Conservation (phyloP, 2,113 vertebrate species). For the Phaethon lepturus region DNA sequence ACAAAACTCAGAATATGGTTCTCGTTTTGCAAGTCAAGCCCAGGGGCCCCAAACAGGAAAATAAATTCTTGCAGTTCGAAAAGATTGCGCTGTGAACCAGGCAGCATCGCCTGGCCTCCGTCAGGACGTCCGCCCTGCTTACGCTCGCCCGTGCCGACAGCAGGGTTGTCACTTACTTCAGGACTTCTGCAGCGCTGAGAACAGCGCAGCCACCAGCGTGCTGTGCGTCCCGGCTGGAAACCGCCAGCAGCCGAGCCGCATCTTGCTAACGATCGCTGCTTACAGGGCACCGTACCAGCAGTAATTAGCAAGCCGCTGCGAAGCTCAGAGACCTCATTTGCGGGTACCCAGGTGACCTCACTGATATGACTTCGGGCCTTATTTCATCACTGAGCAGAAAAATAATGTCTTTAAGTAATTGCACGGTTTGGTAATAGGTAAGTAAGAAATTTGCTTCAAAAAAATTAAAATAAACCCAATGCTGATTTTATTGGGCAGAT, state of each 20-base stretch:
- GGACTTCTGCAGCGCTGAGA: neutral
- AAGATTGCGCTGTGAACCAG: neutral
- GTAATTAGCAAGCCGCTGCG: neutral
- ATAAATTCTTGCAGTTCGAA: neutral
- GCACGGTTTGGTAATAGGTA: neutral
- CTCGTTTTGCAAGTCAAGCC: neutral
- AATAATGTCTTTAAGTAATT: neutral
- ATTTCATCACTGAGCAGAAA: neutral
- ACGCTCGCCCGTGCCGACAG: fast-evolving
- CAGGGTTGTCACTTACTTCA: neutral
- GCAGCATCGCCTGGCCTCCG: neutral
- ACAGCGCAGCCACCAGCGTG: neutral
- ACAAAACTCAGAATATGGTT: neutral
- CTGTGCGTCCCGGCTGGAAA: neutral
- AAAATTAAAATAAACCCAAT: neutral
- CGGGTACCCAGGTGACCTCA: neutral
- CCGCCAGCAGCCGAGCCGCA: neutral
- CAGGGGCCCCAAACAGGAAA: slow-evolving; percentile 21
- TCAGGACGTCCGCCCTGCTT: neutral
- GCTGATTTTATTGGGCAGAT: neutral
- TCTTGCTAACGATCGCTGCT: neutral
- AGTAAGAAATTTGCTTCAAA: neutral
- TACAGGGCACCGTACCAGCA: neutral
- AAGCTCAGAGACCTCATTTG: neutral
- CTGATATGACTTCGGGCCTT: neutral